Evolutionary conservation across 1,140 invertebrate genomes (phyloP).

Genomic region (Bombus haemorrhoidalis): DNA sequence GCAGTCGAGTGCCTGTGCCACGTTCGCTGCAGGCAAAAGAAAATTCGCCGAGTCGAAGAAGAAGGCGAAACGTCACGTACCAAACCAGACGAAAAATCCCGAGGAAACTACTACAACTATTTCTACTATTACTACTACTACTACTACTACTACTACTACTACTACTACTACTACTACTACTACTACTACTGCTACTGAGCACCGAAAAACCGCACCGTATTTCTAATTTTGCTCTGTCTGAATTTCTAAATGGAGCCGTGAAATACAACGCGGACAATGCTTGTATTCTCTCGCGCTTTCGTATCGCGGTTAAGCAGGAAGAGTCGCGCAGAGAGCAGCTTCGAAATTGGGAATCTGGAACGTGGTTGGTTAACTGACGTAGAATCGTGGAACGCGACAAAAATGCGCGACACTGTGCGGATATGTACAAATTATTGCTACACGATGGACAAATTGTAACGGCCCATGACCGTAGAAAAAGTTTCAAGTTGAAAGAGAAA

Average conservation of each 20-base stretch:
- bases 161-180: no score
- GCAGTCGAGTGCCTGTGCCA: not conserved
- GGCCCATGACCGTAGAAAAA: no score
- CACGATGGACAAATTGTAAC: not conserved
- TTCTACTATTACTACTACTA: no score
- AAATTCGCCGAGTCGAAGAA: not conserved
- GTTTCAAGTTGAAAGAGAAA: no score
- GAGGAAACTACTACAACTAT: not conserved
- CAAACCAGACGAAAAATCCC: not conserved
- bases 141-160: no score
- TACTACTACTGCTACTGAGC: no score
- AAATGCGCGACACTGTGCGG: no score
- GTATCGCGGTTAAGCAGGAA: not conserved
- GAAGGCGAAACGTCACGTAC: not conserved
- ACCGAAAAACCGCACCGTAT: no score
- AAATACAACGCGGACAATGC: not conserved
- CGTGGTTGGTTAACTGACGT: conserved; percentile 33
- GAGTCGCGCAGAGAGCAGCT: not conserved
- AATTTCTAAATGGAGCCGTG: not conserved
- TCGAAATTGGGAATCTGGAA: not conserved
- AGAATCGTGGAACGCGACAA: not conserved
- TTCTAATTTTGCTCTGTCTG: not conserved
- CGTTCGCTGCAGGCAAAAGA: not conserved
- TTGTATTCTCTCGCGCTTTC: not conserved
- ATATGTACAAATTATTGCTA: conserved; percentile 59